phyloP scores from a whole-genome alignment of 2,113 vertebrate species.

The Ciconia stormi region DNA sequence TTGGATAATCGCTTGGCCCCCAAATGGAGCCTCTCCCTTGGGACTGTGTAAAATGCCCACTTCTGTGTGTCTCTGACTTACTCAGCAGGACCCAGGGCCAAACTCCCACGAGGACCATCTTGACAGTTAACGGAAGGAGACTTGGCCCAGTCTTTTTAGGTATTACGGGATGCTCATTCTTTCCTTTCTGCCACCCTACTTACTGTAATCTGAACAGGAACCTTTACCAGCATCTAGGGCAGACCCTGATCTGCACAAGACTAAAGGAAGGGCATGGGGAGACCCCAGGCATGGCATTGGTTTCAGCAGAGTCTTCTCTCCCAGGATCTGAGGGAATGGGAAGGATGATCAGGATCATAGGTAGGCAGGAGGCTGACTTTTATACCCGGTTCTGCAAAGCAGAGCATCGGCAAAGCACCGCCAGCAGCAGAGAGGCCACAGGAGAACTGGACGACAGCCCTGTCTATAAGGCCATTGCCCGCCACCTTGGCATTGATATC shows the following conservation, averaged over 20 bases:
- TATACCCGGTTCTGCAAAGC: neutral
- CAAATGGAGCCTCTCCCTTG: neutral
- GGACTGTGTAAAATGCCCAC: neutral
- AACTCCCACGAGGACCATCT: neutral
- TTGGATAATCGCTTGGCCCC: neutral
- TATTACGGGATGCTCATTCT: accelerated
- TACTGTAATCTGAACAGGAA: neutral
- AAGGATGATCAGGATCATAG: neutral
- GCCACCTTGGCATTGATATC: slow-evolving; percentile 72
- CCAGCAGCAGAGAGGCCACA: slow-evolving; percentile 1
- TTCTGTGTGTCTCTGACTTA: neutral
- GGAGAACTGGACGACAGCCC: slow-evolving; percentile 75
- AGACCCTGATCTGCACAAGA: neutral
- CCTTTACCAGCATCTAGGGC: neutral
- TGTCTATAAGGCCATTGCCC: slow-evolving; percentile 73
- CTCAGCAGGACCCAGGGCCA: neutral
- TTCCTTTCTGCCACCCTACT: neutral
- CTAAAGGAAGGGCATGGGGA: neutral
- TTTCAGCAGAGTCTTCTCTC: neutral
- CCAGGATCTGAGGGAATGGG: neutral
- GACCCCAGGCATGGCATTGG: accelerated
- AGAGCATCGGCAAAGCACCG: slow-evolving; percentile 41
- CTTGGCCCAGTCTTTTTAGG: neutral
- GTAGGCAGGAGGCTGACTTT: neutral
- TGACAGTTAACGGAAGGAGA: neutral